phyloP scores from a whole-genome alignment of 2,113 vertebrate species.

The Hippocampus mohnikei region DNA sequence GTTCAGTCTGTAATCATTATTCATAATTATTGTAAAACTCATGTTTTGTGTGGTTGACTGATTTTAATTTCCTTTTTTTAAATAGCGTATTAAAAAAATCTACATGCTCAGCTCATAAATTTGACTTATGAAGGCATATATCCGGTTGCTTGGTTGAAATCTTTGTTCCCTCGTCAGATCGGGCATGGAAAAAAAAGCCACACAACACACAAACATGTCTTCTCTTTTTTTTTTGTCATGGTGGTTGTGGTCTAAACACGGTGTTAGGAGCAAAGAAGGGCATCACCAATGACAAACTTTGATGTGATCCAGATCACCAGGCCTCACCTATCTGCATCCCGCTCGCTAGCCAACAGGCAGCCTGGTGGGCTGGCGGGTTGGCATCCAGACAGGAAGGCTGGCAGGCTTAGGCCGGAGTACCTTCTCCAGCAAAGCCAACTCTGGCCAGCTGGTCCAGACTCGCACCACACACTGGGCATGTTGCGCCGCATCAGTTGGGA shows the following conservation, averaged over 20 bases:
- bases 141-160: too few species aligned
- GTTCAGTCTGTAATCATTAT: too few species aligned
- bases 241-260: neutral
- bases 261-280: slow-evolving; percentile 20
- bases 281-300: slow-evolving; percentile 44
- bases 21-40: too few species aligned
- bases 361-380: slow-evolving; percentile 50
- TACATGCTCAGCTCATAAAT: too few species aligned
- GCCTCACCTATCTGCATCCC: slow-evolving; percentile 57
- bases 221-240: neutral
- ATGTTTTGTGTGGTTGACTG: too few species aligned
- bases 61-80: too few species aligned
- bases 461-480: slow-evolving; percentile 44
- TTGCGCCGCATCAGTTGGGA: slow-evolving; percentile 41
- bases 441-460: slow-evolving; percentile 62
- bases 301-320: slow-evolving; percentile 38
- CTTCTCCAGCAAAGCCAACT: slow-evolving; percentile 55
- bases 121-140: too few species aligned
- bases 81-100: too few species aligned
- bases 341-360: slow-evolving; percentile 55
- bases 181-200: neutral
- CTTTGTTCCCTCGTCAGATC: too few species aligned
- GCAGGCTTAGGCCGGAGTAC: slow-evolving; percentile 56
- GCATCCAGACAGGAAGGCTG: slow-evolving; percentile 54
- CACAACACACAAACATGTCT: neutral